Conservation (phyloP, 2,797 vertebrate species). For the Etheostoma nigrum region DNA sequence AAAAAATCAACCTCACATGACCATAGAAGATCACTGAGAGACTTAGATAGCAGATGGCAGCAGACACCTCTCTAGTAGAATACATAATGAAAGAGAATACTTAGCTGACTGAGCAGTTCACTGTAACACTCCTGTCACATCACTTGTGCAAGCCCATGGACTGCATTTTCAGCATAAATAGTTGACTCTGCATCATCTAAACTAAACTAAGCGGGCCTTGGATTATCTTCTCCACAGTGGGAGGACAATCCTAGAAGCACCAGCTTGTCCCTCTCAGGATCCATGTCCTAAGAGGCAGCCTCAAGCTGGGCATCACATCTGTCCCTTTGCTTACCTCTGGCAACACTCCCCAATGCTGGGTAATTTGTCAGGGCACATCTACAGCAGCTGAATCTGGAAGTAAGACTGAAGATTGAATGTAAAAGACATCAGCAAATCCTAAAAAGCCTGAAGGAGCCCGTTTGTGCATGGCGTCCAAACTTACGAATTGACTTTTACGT, state of each 20-base stretch:
- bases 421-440: constrained; percentile 8
- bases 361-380: constrained; percentile 22
- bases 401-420: constrained; percentile 2
- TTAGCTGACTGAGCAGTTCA: constrained; percentile 45
- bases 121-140: constrained; percentile 27
- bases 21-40: constrained; percentile 26
- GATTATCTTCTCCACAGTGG: constrained; percentile 17
- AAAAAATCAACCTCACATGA: constrained; percentile 22
- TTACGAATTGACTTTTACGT: background rate
- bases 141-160: constrained; percentile 9
- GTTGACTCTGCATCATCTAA: constrained; percentile 31
- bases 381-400: constrained; percentile 3
- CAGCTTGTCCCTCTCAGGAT: constrained; percentile 29
- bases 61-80: constrained; percentile 16
- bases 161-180: constrained; percentile 55
- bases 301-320: constrained; percentile 30
- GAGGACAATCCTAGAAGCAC: constrained; percentile 15
- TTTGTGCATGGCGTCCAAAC: background rate
- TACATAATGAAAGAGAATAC: constrained; percentile 8
- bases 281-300: constrained; percentile 40
- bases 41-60: constrained; percentile 49
- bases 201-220: too few relatives aligned
- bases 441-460: background rate
- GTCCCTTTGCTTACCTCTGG: constrained; percentile 48
- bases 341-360: constrained; percentile 1